A percentile compares a stretch with the other conserved stretches of the same genome.
phyloP scores from a whole-genome alignment of 2,888 invertebrate genomes.

The Eupithecia centaureata region DNA sequence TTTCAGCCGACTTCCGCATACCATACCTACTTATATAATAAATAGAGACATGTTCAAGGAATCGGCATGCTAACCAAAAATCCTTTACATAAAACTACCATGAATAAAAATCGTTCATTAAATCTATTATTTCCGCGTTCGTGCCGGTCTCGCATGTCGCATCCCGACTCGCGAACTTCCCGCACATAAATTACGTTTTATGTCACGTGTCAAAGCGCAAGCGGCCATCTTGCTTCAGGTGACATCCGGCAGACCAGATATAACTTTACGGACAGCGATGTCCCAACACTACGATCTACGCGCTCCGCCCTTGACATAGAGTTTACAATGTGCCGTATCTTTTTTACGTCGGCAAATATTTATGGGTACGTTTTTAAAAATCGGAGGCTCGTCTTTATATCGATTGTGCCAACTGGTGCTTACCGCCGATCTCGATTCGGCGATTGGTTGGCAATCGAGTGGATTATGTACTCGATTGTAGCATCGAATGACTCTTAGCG shows the following conservation, averaged over 20 bases:
- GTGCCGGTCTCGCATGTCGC: slow-evolving; percentile 78
- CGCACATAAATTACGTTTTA: slow-evolving; percentile 78
- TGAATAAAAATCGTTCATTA: slow-evolving; percentile 78
- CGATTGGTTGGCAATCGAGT: slow-evolving; percentile 71
- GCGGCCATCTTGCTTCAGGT: slow-evolving; percentile 73
- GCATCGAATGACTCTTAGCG: slow-evolving; percentile 51
- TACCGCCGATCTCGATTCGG: slow-evolving; percentile 77
- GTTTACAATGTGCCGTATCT: slow-evolving; percentile 53
- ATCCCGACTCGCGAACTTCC: slow-evolving; percentile 78
- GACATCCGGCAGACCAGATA: slow-evolving; percentile 60
- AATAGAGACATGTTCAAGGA: slow-evolving; percentile 32
- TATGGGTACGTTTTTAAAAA: slow-evolving; percentile 63
- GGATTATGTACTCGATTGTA: slow-evolving; percentile 64
- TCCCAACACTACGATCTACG: slow-evolving; percentile 50
- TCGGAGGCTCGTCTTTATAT: slow-evolving; percentile 70
- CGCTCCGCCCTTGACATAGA: slow-evolving; percentile 62
- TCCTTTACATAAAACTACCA: slow-evolving; percentile 68
- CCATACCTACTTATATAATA: slow-evolving; percentile 1
- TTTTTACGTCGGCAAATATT: slow-evolving; percentile 50
- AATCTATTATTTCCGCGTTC: slow-evolving; percentile 72
- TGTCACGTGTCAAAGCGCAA: slow-evolving; percentile 75
- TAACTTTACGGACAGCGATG: slow-evolving; percentile 51
- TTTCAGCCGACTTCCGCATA: slow-evolving; percentile 16
- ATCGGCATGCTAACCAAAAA: slow-evolving; percentile 45
- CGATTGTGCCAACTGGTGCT: slow-evolving; percentile 83